Evolutionary conservation across 92 coral and sea anemone species (phyloP), one percentile per base, ranked within the genome.

Genomic region (Zoanthus sansibaricus): DNA sequence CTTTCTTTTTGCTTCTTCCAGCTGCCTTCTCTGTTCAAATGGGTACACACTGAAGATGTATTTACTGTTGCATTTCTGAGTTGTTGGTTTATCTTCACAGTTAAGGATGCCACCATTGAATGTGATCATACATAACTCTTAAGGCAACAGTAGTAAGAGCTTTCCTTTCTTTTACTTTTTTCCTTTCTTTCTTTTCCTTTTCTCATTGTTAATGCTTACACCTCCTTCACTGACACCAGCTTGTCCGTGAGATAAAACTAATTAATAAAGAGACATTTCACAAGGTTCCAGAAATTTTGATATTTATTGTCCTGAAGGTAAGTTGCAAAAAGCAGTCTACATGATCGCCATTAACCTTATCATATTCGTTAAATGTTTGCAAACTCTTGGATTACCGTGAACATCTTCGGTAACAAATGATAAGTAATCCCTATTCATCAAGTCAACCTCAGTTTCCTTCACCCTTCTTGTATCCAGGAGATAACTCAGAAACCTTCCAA

Each of bases 151-250:
- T 84, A 44, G n/a, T n/a, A n/a, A n/a, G 94, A 94, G 71, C 86
- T 83, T 82, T 94, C 89, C 52, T 92, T 92, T 75, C 68, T 86
- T 25, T 25, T 25, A 25, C 25, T 25, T 25, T 0, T 25, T 25
- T 25, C 25, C 25, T 25, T 25, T 25, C 25, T 25, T 25, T 25
- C 25, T 25, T 25, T 25, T 25, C 25, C 25, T 25, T 25, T 25
- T 25, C 25, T 92, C 92, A 13, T 69, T 92, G 87, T 92, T 92
- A 16, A 92, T 71, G 79, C 98, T 90, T 83, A 88, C 68, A n/a
- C 92, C 94, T 20, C 94, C 78, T 87, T 90, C 98, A 1, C 25
- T 25, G 25, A 92, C 95, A 83, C 95, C 86, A 74, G 94, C 95
- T 78, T 94, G 97, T 54, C 93, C 93, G 74, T 92, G 93, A 78